phyloP scores from a whole-genome alignment of 2,888 invertebrate species.

The Rutpela maculata region DNA sequence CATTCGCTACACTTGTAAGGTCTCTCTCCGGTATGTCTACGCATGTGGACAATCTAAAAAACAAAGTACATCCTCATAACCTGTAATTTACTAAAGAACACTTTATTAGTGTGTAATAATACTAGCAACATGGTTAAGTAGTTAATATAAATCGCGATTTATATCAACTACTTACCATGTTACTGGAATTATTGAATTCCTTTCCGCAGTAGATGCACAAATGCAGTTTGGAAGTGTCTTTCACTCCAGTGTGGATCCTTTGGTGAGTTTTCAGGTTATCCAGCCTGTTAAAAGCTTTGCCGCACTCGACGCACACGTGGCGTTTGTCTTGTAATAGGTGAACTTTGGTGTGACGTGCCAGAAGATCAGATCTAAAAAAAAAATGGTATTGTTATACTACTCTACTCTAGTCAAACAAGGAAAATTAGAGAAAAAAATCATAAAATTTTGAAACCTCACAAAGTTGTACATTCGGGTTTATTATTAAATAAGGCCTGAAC shows the following conservation, averaged over 20 bases:
- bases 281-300: conserved; percentile 78
- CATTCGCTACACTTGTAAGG: conserved; percentile 73
- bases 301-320: conserved; percentile 79
- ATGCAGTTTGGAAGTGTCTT: conserved; percentile 71
- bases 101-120: conserved; percentile 42
- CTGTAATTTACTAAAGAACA: not conserved
- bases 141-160: conserved; percentile 52
- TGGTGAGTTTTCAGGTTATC: conserved; percentile 73
- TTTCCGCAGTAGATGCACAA: conserved; percentile 74
- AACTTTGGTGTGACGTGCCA: conserved; percentile 80
- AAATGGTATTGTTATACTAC: conserved; percentile 25
- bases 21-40: conserved; percentile 72
- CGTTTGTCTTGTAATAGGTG: conserved; percentile 75
- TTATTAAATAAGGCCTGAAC: too few relatives aligned
- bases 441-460: too few relatives aligned
- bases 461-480: too few relatives aligned
- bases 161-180: conserved; percentile 70
- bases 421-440: too few relatives aligned
- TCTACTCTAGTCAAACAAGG: too few relatives aligned
- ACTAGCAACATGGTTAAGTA: conserved; percentile 55
- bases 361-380: conserved; percentile 78
- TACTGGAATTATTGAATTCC: conserved; percentile 74
- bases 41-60: conserved; percentile 73
- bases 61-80: conserved; percentile 13
- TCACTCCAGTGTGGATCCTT: conserved; percentile 71